Base-by-base conservation (phyloP, 2,797 vertebrate genomes). In the Hephaestus fuliginosus region DNA sequence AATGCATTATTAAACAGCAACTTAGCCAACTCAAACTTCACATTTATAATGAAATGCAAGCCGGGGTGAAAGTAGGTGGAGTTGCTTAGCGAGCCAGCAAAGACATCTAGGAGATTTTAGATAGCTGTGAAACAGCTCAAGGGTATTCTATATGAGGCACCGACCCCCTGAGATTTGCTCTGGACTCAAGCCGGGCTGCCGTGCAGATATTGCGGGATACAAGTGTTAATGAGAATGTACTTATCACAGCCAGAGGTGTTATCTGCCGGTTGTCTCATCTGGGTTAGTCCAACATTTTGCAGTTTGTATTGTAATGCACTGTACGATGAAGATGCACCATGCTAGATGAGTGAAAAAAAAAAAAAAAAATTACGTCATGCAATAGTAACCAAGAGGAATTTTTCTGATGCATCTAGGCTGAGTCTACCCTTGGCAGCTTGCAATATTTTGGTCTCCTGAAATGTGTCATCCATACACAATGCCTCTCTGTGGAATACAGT, bases 171-270 rank as follows among this genome's bases (percentile, higher is more conserved):
- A 93, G 95, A 94, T 91, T 93, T 93, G 83, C 91, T 89, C 91
- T 90, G 91, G 91, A 93, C 92, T 94, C 89, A 86, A 88, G 90
- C 90, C 62, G 80, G 88, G 87, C 90, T 90, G 83, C 90, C 90
- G 89, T 70, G 67, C 91, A 94, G 91, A 93, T 91, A 89, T 88
- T 84, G 86, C 84, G 82, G 94, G 91, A 94, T 92, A 89, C 93
- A 92, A 92, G 91, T 90, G 93, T 94, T 96, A 96, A 96, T 96
- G 94, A 95, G 94, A 91, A 93, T 89, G 88, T 93, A 92, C 88
- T 93, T 94, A 94, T 93, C 91, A 92, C 83, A 94, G 92, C 88
- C 89, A 82, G 81, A 79, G 76, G 92, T 92, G 87, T 86, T 90
- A 91, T 94, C 87, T 85, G 88, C 81, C 78, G 74, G 72, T 85